These are phyloP conservation scores for Lepilemur ruficaudatus DNA, from an alignment of 2,797 vertebrate genomes.

Conservation along the genomic window DNA sequence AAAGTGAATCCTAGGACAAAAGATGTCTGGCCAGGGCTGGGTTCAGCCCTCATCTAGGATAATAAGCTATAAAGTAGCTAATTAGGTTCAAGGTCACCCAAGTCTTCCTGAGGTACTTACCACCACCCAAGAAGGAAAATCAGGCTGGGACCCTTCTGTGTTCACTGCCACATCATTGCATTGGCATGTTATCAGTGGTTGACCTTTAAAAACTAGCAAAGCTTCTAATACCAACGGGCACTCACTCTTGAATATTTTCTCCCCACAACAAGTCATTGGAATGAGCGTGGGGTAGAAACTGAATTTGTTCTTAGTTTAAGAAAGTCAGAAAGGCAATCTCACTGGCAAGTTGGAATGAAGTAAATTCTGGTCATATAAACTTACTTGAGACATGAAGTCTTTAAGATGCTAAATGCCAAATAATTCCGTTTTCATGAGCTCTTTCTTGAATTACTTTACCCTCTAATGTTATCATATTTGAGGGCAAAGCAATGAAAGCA, in stretches of 20 bases:
- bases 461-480: not conserved
- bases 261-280: not conserved
- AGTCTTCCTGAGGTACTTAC: not conserved
- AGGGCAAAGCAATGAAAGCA: not conserved
- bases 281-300: not conserved
- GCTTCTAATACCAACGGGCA: not conserved
- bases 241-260: not conserved
- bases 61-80: not conserved
- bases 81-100: not conserved
- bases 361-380: not conserved
- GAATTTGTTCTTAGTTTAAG: not conserved
- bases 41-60: not conserved
- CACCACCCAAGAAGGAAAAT: not conserved
- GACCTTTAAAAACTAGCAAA: not conserved
- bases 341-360: not conserved
- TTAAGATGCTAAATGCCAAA: not conserved
- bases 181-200: not conserved
- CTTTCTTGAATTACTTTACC: not conserved
- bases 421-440: not conserved
- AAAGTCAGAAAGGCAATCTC: not conserved
- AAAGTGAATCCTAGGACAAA: not conserved
- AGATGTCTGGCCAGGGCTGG: not conserved
- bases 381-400: not conserved
- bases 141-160: not conserved
- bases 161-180: not conserved